Evolutionary conservation across 2,888 invertebrate genomes (phyloP).

Genomic region (Phortica magna): DNA sequence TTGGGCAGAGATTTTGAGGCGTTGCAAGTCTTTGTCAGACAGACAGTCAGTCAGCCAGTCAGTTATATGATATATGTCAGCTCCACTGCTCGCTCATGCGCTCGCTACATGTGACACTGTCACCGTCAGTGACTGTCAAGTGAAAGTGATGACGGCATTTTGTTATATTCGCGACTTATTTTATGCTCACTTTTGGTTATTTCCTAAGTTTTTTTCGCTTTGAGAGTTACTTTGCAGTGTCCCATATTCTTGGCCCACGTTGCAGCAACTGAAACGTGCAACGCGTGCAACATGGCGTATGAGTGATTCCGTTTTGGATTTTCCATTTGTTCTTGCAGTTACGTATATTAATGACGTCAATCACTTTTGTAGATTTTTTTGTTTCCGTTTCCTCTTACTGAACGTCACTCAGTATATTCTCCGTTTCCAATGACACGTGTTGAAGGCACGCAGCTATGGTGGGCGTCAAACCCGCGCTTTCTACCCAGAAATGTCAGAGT

Average conservation of each 20-base stretch:
- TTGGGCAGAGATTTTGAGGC: background rate
- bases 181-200: background rate
- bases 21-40: background rate
- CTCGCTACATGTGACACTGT: slow-evolving; percentile 18
- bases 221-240: background rate
- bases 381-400: background rate
- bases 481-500: too few relatives aligned
- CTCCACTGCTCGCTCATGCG: background rate
- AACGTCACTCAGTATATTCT: too few relatives aligned
- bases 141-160: slow-evolving; percentile 62
- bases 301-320: too few relatives aligned
- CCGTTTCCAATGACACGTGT: too few relatives aligned
- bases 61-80: background rate
- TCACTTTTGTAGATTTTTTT: too few relatives aligned
- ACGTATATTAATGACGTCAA: too few relatives aligned
- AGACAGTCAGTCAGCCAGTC: background rate
- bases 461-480: too few relatives aligned
- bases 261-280: slow-evolving; percentile 9
- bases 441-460: too few relatives aligned
- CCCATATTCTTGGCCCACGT: slow-evolving; percentile 2
- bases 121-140: slow-evolving; percentile 40
- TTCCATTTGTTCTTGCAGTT: background rate
- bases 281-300: background rate
- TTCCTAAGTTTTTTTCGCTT: background rate
- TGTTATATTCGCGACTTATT: slow-evolving; percentile 39